Conservation (phyloP, 2,888 invertebrate genomes). For the Drosophila anomalata region DNA sequence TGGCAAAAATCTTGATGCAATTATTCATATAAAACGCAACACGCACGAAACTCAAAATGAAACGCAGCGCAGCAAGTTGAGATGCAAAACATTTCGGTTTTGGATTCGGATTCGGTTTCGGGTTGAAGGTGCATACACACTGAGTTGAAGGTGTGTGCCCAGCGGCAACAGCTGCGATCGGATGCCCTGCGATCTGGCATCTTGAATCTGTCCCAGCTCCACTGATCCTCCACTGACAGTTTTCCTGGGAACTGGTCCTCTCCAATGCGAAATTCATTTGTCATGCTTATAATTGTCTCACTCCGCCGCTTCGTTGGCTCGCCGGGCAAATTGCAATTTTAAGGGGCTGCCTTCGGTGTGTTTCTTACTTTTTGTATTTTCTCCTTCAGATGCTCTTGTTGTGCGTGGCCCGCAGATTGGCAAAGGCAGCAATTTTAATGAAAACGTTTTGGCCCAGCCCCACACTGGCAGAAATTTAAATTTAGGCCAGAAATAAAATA, state of each 20-base stretch:
- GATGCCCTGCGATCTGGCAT: constrained; percentile 41
- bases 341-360: constrained; percentile 23
- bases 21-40: constrained; percentile 67
- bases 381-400: constrained; percentile 40
- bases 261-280: constrained; percentile 80
- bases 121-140: constrained; percentile 45
- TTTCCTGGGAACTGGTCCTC: constrained; percentile 62
- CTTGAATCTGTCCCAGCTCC: constrained; percentile 42
- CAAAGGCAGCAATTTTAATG: constrained; percentile 74
- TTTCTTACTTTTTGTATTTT: constrained; percentile 32
- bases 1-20: constrained; percentile 75
- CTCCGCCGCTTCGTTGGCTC: constrained; percentile 44
- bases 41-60: constrained; percentile 25
- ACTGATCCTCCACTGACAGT: constrained; percentile 51
- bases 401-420: constrained; percentile 58
- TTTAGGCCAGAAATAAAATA: neutral
- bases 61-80: constrained; percentile 4
- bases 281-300: constrained; percentile 81
- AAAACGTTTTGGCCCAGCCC: constrained; percentile 68
- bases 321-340: constrained; percentile 67
- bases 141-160: constrained; percentile 68
- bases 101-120: constrained; percentile 4
- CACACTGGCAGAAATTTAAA: constrained; percentile 10
- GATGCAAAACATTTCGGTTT: constrained; percentile 27
- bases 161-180: constrained; percentile 62